phyloP scores from a whole-genome alignment of 2,888 invertebrate species.

The Atrina japonica region DNA sequence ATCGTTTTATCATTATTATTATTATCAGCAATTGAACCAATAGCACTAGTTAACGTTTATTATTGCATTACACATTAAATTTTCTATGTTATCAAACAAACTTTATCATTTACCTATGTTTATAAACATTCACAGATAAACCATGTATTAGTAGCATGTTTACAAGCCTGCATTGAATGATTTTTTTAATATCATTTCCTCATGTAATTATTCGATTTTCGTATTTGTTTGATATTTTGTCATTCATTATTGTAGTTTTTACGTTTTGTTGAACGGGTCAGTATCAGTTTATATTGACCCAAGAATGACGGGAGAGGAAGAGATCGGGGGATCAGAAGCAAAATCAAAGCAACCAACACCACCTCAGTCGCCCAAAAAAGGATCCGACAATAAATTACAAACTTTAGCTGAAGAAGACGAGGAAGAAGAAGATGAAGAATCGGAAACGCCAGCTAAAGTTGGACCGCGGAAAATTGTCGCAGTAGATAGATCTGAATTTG shows the following conservation, averaged over 20 bases:
- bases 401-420: conserved; percentile 28
- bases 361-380: not conserved
- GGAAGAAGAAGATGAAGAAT: conserved; percentile 12
- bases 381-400: conserved; percentile 10
- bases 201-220: no score
- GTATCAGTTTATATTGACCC: conserved; percentile 77
- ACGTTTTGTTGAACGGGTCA: conserved; percentile 72
- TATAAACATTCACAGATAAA: no score
- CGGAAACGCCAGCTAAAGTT: not conserved
- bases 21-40: no score
- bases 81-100: no score
- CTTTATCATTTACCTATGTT: no score
- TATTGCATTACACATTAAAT: no score
- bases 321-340: conserved; percentile 7
- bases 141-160: no score
- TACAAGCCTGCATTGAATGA: no score
- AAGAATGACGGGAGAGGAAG: conserved; percentile 69
- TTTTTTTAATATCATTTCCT: no score
- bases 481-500: conserved; percentile 66
- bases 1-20: no score
- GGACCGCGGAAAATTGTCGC: conserved; percentile 36
- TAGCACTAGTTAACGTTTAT: no score
- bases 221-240: not conserved
- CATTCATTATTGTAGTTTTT: conserved; percentile 66
- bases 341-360: conserved; percentile 1